Conservation (phyloP, 2,113 vertebrate genomes). For the Equus przewalskii region DNA sequence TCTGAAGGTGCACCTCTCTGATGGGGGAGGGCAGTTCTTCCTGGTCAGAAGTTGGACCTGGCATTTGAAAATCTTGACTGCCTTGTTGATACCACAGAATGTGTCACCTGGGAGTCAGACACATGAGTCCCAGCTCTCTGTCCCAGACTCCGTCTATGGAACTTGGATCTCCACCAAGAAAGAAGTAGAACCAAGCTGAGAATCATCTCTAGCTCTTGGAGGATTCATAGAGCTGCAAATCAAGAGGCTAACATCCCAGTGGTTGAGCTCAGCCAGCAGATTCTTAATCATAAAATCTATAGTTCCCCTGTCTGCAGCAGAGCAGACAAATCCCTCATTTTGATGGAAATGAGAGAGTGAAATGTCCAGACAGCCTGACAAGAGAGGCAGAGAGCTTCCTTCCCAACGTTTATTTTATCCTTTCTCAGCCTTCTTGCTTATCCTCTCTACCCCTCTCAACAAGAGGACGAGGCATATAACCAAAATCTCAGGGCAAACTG, state of each 20-base stretch:
- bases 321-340: neutral
- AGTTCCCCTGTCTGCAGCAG: neutral
- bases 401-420: neutral
- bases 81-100: neutral
- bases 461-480: neutral
- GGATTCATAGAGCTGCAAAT: neutral
- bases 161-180: neutral
- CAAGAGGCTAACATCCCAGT: neutral
- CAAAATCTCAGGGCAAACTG: neutral
- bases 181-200: neutral
- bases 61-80: neutral
- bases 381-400: neutral
- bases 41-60: neutral
- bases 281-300: neutral
- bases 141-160: neutral
- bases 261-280: neutral
- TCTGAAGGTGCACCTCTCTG: neutral
- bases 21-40: neutral
- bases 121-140: neutral
- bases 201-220: neutral
- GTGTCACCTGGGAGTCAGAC: neutral
- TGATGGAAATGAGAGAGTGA: neutral
- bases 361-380: neutral
- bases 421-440: neutral
- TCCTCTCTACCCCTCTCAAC: neutral